Percentiles rank a stretch among this genome's conserved stretches.
Evolutionary conservation across 2,797 vertebrate species (phyloP).

Genomic region (Gallinago solitaria): DNA sequence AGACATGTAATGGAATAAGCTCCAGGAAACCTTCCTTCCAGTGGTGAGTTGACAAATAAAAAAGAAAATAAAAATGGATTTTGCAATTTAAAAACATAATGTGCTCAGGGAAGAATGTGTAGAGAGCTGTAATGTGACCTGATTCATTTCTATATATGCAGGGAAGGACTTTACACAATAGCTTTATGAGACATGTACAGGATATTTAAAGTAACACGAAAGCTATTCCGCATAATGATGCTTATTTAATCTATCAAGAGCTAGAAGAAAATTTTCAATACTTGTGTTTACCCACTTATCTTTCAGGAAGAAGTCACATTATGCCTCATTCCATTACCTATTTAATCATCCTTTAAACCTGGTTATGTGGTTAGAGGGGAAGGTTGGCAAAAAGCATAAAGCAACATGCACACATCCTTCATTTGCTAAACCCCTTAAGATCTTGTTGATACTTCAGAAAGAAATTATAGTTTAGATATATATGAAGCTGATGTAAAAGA

Average conservation of each 20-base stretch:
- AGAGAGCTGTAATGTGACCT: background rate
- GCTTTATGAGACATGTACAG: background rate
- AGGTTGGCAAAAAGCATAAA: background rate
- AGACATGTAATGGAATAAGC: background rate
- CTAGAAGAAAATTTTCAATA: constrained; percentile 4
- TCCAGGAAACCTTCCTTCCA: constrained; percentile 25
- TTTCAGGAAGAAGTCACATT: background rate
- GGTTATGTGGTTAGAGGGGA: background rate
- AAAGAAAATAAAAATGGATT: constrained; percentile 37
- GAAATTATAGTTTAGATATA: background rate
- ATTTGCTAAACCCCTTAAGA: background rate
- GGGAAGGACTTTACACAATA: background rate
- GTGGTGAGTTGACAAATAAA: constrained; percentile 14
- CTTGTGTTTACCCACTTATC: background rate
- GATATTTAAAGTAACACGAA: background rate
- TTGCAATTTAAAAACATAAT: constrained; percentile 23
- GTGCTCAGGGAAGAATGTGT: background rate
- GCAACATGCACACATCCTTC: background rate
- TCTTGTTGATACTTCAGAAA: background rate
- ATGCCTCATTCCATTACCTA: background rate
- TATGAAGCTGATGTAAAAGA: background rate
- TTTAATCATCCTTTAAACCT: constrained; percentile 5
- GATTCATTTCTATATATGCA: background rate
- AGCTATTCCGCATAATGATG: background rate
- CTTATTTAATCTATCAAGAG: background rate